A percentile compares a stretch with the other conserved stretches of the same genome.
These are phyloP conservation scores for Alfaro cultratus DNA, from an alignment of 2,797 vertebrate species.

Conservation along the genomic window DNA sequence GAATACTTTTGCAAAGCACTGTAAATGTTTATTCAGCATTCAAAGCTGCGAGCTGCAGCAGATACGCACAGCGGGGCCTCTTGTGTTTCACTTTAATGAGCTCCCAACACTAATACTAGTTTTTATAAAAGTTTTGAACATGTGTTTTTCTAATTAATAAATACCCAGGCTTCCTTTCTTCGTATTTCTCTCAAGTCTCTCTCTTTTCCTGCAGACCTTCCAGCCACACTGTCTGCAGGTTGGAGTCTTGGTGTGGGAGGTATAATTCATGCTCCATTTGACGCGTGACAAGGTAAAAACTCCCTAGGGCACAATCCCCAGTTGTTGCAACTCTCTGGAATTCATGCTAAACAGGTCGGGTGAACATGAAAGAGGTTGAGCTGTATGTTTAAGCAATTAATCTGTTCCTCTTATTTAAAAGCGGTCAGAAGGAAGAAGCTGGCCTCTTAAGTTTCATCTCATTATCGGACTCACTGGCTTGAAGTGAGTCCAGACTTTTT, in stretches of 20 bases:
- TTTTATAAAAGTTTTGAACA: slow-evolving; percentile 14
- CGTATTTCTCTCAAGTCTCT: slow-evolving; percentile 7
- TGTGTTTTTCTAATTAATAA: slow-evolving; percentile 17
- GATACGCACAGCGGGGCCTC: slow-evolving; percentile 16
- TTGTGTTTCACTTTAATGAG: slow-evolving; percentile 24
- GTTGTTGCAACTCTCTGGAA: slow-evolving; percentile 15
- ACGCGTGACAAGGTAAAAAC: background rate
- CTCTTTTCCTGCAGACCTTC: background rate
- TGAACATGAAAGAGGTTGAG: background rate
- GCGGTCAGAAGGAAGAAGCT: background rate
- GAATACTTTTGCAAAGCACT: slow-evolving; percentile 5
- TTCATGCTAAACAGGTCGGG: slow-evolving; percentile 2
- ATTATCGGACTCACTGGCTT: slow-evolving; percentile 6
- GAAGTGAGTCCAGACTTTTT: slow-evolving; percentile 8
- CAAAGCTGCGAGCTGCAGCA: slow-evolving; percentile 19
- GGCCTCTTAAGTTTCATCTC: background rate
- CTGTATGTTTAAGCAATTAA: background rate
- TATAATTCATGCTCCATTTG: background rate
- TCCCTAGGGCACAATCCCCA: slow-evolving; percentile 2
- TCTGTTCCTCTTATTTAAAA: background rate
- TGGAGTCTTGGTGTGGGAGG: slow-evolving; percentile 29
- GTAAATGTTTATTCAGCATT: slow-evolving; percentile 16
- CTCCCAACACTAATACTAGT: slow-evolving; percentile 27
- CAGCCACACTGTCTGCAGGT: slow-evolving; percentile 14
- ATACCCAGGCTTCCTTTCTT: slow-evolving; percentile 7